These are phyloP conservation scores for Mormyrus hasselquistii DNA, from an alignment of 2,797 vertebrate genomes.

Conservation along the genomic window DNA sequence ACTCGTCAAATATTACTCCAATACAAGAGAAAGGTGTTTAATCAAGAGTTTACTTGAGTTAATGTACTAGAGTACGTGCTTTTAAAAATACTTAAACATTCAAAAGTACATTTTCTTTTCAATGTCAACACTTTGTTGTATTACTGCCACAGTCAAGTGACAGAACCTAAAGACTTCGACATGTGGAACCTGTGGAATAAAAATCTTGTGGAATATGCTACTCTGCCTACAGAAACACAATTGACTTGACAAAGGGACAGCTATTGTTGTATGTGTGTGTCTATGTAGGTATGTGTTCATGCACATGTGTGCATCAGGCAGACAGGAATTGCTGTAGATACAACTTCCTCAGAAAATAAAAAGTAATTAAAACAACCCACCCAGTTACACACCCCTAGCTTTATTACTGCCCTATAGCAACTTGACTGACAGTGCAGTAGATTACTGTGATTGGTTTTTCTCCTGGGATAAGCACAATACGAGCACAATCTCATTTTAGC, in stretches of 20 bases:
- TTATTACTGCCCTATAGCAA: neutral
- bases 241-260: neutral
- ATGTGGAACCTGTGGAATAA: neutral
- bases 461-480: neutral
- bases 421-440: neutral
- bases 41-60: neutral
- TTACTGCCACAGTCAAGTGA: neutral
- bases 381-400: neutral
- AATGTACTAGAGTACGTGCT: neutral
- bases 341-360: neutral
- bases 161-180: neutral
- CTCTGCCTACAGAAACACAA: neutral
- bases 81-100: neutral
- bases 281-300: neutral
- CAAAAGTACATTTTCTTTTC: neutral
- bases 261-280: neutral
- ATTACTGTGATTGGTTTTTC: neutral
- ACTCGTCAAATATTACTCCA: neutral
- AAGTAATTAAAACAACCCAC: neutral
- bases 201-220: neutral
- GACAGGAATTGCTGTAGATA: neutral
- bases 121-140: neutral
- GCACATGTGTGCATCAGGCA: neutral
- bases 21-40: neutral
- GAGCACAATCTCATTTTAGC: neutral